A percentile compares a stretch with the other conserved stretches of the same genome.
Conservation (phyloP, 1,140 invertebrate genomes). For the Orchestia grillus region DNA sequence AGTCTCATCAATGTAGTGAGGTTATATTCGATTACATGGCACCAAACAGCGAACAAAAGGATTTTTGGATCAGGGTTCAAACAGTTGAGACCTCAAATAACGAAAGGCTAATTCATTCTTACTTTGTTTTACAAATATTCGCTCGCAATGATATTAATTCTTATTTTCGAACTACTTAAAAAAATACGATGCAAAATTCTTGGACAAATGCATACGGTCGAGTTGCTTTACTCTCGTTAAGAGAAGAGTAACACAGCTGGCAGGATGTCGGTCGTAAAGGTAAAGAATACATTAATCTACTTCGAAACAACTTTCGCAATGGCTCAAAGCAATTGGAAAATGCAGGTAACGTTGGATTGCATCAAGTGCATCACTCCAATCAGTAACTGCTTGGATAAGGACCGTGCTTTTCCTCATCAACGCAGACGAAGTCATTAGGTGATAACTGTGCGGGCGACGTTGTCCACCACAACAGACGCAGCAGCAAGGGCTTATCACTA, state of each 20-base stretch:
- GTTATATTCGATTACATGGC: not conserved
- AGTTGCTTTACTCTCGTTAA: not conserved
- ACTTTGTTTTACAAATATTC: not conserved
- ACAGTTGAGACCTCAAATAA: not conserved
- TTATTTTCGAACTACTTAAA: not conserved
- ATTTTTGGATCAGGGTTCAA: not conserved
- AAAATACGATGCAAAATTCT: too few relatives aligned
- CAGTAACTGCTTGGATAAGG: conserved; percentile 4
- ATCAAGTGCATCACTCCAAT: not conserved
- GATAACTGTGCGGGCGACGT: not conserved
- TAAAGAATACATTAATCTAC: not conserved
- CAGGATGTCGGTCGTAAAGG: too few relatives aligned
- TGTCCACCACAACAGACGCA: not conserved
- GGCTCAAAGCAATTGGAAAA: not conserved
- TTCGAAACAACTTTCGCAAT: not conserved
- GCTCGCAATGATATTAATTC: not conserved
- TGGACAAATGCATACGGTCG: not conserved
- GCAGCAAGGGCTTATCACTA: not conserved
- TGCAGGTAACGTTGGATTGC: not conserved
- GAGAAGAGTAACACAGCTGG: too few relatives aligned
- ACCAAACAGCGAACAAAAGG: not conserved
- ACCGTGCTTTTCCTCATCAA: not conserved
- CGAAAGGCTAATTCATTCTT: not conserved
- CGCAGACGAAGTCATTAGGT: not conserved
- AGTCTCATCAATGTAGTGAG: not conserved